Percentiles rank a stretch among this genome's conserved stretches.
Conservation (phyloP, 1,140 invertebrate species). For the Drosophila arawakana region DNA sequence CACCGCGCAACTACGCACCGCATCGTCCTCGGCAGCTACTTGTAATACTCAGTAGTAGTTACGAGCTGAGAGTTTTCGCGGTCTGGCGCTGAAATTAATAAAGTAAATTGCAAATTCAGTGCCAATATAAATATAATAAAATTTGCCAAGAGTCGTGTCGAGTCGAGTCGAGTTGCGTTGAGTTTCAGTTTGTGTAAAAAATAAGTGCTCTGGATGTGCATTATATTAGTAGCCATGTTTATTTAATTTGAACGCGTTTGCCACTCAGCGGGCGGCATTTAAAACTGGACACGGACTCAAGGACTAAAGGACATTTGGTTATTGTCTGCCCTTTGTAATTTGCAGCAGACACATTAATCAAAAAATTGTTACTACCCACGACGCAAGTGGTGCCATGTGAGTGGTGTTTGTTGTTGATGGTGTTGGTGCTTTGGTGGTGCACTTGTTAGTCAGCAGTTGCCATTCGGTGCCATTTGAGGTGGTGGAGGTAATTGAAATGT, state of each 20-base stretch:
- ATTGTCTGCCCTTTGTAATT: constrained; percentile 80
- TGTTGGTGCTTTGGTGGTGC: constrained; percentile 1
- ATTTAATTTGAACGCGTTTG: constrained; percentile 70
- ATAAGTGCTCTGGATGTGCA: constrained; percentile 26
- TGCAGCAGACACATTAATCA: constrained; percentile 84
- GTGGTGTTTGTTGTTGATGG: background rate
- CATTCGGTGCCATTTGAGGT: constrained; percentile 61
- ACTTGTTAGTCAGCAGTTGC: constrained; percentile 51
- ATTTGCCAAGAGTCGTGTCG: constrained; percentile 9
- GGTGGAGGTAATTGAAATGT: constrained; percentile 84
- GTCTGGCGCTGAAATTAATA: constrained; percentile 57
- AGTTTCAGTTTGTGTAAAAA: background rate
- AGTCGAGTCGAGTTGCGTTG: constrained; percentile 12
- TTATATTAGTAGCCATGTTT: constrained; percentile 78
- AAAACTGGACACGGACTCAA: constrained; percentile 20
- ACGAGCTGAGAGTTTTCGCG: constrained; percentile 43
- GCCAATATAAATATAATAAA: constrained; percentile 39
- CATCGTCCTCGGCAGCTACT: background rate
- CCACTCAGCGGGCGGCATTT: constrained; percentile 29
- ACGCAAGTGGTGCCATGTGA: constrained; percentile 41
- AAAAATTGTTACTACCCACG: constrained; percentile 78
- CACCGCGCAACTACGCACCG: constrained; percentile 16
- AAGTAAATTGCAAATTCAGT: constrained; percentile 63
- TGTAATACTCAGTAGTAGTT: constrained; percentile 1
- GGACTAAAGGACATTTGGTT: constrained; percentile 54